Percentiles rank a stretch among this genome's conserved stretches.
Evolutionary conservation across 2,113 vertebrate genomes (phyloP).

Genomic region (Alectura lathami): DNA sequence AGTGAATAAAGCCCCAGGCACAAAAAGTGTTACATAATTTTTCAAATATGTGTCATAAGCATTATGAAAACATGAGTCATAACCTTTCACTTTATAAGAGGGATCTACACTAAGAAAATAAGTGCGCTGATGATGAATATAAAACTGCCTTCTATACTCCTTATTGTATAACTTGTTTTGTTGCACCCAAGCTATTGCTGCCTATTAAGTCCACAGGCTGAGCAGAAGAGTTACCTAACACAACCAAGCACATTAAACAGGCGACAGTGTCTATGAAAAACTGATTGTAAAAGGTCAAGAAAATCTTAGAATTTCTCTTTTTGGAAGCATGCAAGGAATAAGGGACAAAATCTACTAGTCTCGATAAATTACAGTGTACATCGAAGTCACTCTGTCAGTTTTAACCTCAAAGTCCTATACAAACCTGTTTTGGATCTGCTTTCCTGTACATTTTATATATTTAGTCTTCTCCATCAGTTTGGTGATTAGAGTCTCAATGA

Average conservation of each 20-base stretch:
- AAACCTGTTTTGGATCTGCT: slow-evolving; percentile 91
- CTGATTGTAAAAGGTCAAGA: background rate
- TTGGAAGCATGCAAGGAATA: background rate
- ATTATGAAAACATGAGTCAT: slow-evolving; percentile 37
- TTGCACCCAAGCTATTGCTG: background rate
- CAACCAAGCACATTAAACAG: background rate
- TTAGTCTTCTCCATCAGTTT: slow-evolving; percentile 96
- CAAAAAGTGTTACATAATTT: background rate
- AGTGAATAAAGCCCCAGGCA: background rate
- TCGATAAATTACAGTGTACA: background rate
- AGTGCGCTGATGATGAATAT: background rate
- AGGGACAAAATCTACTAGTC: background rate
- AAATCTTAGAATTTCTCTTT: background rate
- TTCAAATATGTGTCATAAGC: slow-evolving; percentile 1
- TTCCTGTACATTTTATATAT: slow-evolving; percentile 90
- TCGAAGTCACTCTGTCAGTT: background rate
- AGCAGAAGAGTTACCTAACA: background rate
- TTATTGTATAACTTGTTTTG: background rate
- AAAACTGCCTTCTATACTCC: background rate
- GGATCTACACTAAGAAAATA: background rate
- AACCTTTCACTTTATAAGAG: slow-evolving; percentile 3
- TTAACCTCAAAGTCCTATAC: background rate
- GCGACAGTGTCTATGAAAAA: background rate
- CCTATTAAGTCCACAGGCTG: background rate
- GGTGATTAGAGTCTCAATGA: slow-evolving; percentile 92